Percentiles rank a stretch among this genome's conserved stretches.
These are phyloP conservation scores for Gnathonemus echidnorhynchus DNA, from an alignment of 2,113 vertebrate species.

Conservation along the genomic window DNA sequence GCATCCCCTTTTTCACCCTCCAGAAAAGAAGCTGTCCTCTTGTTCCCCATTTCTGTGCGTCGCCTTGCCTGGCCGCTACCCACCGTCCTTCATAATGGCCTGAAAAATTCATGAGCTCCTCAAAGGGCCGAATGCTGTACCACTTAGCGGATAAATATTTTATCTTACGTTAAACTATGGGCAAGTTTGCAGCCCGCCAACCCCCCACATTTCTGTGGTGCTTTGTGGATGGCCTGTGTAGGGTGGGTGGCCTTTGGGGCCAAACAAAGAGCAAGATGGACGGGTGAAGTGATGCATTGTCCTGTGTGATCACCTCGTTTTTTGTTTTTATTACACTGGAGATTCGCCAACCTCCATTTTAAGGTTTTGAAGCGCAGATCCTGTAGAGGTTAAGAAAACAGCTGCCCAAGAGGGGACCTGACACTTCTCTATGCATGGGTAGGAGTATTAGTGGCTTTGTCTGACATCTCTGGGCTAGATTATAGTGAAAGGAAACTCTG, in stretches of 20 bases:
- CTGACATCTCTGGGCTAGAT: not conserved
- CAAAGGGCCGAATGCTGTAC: slow-evolving; percentile 30
- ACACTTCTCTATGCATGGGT: not conserved
- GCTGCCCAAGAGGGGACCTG: not conserved
- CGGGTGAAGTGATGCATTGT: not conserved
- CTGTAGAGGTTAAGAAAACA: not conserved
- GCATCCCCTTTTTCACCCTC: not conserved
- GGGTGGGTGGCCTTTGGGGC: not conserved
- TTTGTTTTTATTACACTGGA: not conserved
- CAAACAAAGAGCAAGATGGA: not conserved
- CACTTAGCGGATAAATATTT: slow-evolving; percentile 31
- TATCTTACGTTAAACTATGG: slow-evolving; percentile 25
- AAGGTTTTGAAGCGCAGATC: not conserved
- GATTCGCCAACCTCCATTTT: not conserved
- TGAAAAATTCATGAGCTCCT: slow-evolving; percentile 30
- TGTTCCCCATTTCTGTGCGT: slow-evolving; percentile 19
- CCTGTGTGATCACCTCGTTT: not conserved
- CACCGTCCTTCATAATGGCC: slow-evolving; percentile 20
- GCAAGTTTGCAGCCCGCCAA: slow-evolving; percentile 3
- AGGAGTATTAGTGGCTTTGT: not conserved
- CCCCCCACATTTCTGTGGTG: not conserved
- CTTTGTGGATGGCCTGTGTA: not conserved
- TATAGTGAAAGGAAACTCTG: not conserved
- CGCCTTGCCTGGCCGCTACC: not conserved
- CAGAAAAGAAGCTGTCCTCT: slow-evolving; percentile 2